Base-by-base conservation (phyloP, 2,113 vertebrate species). In the Forbesichthys agassizii region DNA sequence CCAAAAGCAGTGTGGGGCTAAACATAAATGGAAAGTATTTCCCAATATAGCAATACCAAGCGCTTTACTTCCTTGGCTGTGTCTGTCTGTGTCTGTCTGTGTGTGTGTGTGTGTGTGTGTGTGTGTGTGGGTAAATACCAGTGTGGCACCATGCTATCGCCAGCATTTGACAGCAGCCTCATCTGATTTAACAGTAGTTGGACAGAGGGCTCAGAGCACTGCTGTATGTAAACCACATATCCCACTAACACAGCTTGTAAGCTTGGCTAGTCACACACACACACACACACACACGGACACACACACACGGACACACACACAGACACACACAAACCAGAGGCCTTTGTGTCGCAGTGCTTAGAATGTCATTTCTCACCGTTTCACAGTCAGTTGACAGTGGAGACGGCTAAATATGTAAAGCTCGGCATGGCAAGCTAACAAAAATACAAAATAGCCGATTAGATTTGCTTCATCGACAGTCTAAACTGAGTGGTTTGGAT, bases 321-420 rank as follows among this genome's bases (percentile, higher is more conserved):
- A 42, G 5, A 42, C 36, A 42, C 7, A 6, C 36, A 42, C 36
- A 18, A 7, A 9, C 16, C 27, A 27, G 55, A 66, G 65, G 71
- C 77, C 61, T 75, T 71, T 66, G n/a, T 63, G 75, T 72, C 69
- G 76, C 36, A 42, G 7, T 42, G 36, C 36, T 75, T 81, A 82
- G 64, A 79, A 77, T 48, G 74, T 7, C 36, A 70, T 84, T 84
- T 83, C 66, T 60, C 74, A 71, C 74, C 36, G 13, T 78, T 83
- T 86, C 63, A 81, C 77, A 55, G 78, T 75, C 71, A 81, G 84
- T 84, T 84, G 75, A 88, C 82, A 66, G 65, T 81, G 82, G 75
- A 80, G 48, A 54, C 69, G 59, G 71, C 65, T 69, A 81, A 81
- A 74, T 86, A 82, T 85, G 73, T 85, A 74, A 80, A 80, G 72